Evolutionary conservation across 1,140 invertebrate species (phyloP).

Genomic region (Hylyphantes graminicola): DNA sequence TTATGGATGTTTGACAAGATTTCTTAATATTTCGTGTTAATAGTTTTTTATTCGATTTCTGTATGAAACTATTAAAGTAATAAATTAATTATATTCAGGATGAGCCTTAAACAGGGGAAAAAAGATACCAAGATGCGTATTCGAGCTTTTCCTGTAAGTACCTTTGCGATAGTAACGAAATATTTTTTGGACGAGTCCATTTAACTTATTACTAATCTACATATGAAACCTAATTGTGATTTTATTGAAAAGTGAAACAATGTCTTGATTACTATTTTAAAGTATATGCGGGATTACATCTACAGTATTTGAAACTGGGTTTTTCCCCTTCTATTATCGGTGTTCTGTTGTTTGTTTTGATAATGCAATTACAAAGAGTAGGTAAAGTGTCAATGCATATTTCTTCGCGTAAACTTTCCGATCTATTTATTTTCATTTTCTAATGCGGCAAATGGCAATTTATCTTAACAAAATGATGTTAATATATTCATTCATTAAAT

Average conservation of each 20-base stretch:
- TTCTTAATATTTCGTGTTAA: constrained; percentile 19
- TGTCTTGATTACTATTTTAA: too few species aligned
- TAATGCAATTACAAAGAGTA: constrained; percentile 2
- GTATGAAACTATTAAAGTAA: constrained; percentile 37
- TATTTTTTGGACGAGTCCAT: background rate
- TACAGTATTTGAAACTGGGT: too few species aligned
- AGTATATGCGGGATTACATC: background rate
- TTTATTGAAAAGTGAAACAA: background rate
- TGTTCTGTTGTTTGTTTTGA: constrained; percentile 6
- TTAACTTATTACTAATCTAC: background rate
- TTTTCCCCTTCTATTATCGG: constrained; percentile 1
- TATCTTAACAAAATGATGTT: too few species aligned
- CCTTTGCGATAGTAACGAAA: constrained; percentile 19
- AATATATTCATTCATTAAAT: too few species aligned
- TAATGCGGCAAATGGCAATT: too few species aligned
- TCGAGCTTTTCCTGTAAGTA: constrained; percentile 93
- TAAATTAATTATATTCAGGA: constrained; percentile 38
- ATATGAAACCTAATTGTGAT: background rate
- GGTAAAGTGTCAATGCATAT: background rate
- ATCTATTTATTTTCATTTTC: background rate
- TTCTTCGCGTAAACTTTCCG: background rate
- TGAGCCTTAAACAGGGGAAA: constrained; percentile 75
- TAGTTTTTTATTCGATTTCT: constrained; percentile 31
- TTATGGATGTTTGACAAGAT: constrained; percentile 51
- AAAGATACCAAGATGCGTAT: constrained; percentile 97